Conservation (phyloP, 1,140 invertebrate species). For the Kradibia gibbosae region DNA sequence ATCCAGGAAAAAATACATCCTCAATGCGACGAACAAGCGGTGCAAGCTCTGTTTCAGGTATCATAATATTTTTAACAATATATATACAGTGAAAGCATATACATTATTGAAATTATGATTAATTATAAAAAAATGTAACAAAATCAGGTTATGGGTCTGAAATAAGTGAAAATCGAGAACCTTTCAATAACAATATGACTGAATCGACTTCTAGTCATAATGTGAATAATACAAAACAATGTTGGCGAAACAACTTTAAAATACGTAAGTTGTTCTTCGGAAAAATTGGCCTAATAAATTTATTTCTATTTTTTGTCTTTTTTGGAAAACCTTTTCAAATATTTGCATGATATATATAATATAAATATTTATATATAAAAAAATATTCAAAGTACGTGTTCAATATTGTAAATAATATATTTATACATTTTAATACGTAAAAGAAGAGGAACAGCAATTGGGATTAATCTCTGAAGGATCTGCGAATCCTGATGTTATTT, state of each 20-base stretch:
- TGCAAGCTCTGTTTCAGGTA: conserved; percentile 82
- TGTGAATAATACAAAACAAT: conserved; percentile 59
- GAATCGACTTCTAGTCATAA: conserved; percentile 64
- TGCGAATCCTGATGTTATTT: conserved; percentile 62
- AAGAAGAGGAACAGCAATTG: conserved; percentile 71
- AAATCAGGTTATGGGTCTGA: conserved; percentile 81
- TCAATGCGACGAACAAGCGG: conserved; percentile 75
- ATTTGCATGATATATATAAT: background rate
- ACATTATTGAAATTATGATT: background rate
- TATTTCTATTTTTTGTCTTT: background rate
- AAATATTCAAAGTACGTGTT: too few relatives aligned
- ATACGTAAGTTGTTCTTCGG: conserved; percentile 72
- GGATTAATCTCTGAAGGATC: conserved; percentile 62
- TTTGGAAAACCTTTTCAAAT: background rate
- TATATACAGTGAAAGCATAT: background rate
- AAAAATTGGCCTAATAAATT: background rate
- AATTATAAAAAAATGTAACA: too few relatives aligned
- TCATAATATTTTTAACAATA: conserved; percentile 26
- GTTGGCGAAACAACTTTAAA: conserved; percentile 76
- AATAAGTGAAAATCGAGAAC: conserved; percentile 79
- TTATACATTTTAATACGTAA: background rate
- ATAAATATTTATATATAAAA: too few relatives aligned
- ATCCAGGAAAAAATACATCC: conserved; percentile 69
- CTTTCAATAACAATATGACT: conserved; percentile 68
- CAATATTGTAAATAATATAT: background rate